These are phyloP conservation scores for Anoplopoma fimbria DNA, from an alignment of 2,113 vertebrate genomes.

Conservation along the genomic window DNA sequence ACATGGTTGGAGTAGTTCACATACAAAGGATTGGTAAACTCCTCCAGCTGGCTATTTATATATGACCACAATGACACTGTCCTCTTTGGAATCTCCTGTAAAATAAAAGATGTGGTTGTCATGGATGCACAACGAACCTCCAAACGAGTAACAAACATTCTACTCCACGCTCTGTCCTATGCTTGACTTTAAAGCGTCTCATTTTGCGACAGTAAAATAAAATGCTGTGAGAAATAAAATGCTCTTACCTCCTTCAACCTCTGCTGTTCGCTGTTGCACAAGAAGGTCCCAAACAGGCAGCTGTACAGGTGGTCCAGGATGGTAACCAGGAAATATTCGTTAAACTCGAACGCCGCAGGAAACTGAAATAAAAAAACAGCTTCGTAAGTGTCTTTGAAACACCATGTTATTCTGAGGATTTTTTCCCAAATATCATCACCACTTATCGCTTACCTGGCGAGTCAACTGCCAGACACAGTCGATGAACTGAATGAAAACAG, in stretches of 20 bases:
- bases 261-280: constrained; percentile 97
- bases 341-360: constrained; percentile 97
- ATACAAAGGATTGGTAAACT: constrained; percentile 96
- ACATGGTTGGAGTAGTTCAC: constrained; percentile 95
- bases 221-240: not conserved
- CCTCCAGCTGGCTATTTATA: constrained; percentile 95
- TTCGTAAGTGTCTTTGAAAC: constrained; percentile 8
- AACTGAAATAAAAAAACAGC: constrained; percentile 86
- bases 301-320: constrained; percentile 97
- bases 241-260: constrained; percentile 90
- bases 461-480: constrained; percentile 99
- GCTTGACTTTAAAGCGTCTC: not conserved
- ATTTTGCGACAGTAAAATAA: not conserved
- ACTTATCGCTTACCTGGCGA: constrained; percentile 88
- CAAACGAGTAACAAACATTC: not conserved
- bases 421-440: not conserved
- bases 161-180: not conserved
- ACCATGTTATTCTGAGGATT: not conserved
- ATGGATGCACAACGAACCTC: not conserved
- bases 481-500: constrained; percentile 97
- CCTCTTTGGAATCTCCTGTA: constrained; percentile 90
- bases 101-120: constrained; percentile 27
- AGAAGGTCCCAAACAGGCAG: constrained; percentile 97
- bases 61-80: constrained; percentile 96
- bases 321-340: constrained; percentile 95